Base-by-base conservation (phyloP, 2,888 invertebrate genomes). In the Phaedon cochleariae region DNA sequence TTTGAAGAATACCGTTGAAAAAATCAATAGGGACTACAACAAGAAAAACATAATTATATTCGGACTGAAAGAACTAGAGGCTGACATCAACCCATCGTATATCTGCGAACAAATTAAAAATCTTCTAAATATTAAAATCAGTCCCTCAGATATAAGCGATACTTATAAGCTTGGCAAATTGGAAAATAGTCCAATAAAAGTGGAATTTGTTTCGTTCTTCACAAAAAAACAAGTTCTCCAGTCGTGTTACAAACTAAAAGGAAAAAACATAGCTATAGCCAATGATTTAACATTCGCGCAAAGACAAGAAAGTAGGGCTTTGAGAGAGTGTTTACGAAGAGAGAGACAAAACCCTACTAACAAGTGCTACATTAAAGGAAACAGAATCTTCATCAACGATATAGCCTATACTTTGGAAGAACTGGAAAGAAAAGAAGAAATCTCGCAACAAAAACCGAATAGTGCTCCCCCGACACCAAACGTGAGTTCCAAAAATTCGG, bases 351-450 rank as follows among this genome's bases (percentile, higher is more conserved):
- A 54, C 54, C 48, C 46, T 20, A 31, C 46, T 17, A 22, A 29
- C n/a, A 53, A 52, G 18, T 54, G 29, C 21, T 54, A 45, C 29
- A 55, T 55, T n/a, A 51, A 58, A 51, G 55, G 48, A 46, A 58
- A 46, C 31, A 58, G 46, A 18, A 17, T 57, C 7, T 48, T 29
- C 46, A 58, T 58, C 58, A 31, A 58, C 29, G 15, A 18, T 18
- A 58, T 26, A 26, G 26, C 29, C 1, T 58, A n/a, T n/a, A n/a
- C n/a, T n/a, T n/a, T n/a, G n/a, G n/a, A n/a, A n/a, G n/a, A n/a
- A n/a, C n/a, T n/a, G 31, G 58, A 58, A 46, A 45, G 22, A 45
- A 21, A 57, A 45, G 57, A 57, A 45, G 58, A 58, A 58, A 31
- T 26, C 45, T 26, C 41, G 26, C 26, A 29, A 45, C 45, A 22